A percentile compares a stretch with the other conserved stretches of the same genome.
Conservation (phyloP, 2,113 vertebrate species). For the Ochotona princeps region DNA sequence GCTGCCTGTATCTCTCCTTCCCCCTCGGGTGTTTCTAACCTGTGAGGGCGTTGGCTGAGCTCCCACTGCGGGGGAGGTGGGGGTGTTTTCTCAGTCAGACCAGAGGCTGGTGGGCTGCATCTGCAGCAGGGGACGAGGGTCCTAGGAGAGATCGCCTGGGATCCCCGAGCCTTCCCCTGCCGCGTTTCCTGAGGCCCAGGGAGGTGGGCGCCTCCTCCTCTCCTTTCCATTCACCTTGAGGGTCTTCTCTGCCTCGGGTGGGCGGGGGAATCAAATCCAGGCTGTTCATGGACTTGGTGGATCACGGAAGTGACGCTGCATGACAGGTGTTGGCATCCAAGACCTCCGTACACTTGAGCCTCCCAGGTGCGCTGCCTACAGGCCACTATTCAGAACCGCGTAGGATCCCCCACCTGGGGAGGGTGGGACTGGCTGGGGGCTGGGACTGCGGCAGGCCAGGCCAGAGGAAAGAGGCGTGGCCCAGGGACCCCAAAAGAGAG, state of each 20-base stretch:
- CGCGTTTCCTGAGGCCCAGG: rapidly evolving
- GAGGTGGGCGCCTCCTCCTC: not conserved
- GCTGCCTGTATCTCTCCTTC: too few species aligned
- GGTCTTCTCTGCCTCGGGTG: not conserved
- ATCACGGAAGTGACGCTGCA: too few species aligned
- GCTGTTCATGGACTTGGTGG: not conserved
- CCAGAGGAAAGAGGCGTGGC: not conserved
- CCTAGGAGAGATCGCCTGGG: not conserved
- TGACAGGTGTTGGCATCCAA: not conserved
- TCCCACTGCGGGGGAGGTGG: too few species aligned
- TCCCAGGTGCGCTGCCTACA: not conserved
- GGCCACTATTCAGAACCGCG: not conserved
- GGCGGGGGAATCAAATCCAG: too few species aligned
- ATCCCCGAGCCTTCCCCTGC: not conserved
- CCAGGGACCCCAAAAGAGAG: not conserved
- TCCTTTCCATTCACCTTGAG: not conserved
- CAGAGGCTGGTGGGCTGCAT: too few species aligned
- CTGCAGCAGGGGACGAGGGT: not conserved
- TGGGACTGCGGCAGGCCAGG: not conserved
- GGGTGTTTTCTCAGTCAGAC: not conserved
- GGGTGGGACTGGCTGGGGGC: too few species aligned
- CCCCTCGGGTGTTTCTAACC: too few species aligned
- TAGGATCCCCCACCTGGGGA: not conserved
- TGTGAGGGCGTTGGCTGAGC: too few species aligned
- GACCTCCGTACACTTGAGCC: not conserved